phyloP scores from a whole-genome alignment of 1,140 invertebrate genomes.

The Sitodiplosis mosellana region DNA sequence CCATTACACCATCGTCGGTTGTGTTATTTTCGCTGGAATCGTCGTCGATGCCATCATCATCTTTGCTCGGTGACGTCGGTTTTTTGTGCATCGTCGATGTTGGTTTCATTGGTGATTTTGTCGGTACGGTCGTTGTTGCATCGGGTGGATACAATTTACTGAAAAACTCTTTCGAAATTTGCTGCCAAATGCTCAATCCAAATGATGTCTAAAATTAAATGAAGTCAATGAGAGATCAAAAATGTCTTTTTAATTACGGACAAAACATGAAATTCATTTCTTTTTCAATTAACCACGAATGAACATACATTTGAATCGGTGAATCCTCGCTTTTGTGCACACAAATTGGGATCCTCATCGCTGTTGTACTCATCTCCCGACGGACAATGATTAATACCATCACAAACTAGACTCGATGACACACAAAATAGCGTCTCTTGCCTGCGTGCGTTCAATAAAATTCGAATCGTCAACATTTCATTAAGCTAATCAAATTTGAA shows the following conservation, averaged over 20 bases:
- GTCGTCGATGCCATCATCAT: conserved; percentile 6
- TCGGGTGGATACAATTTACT: neutral
- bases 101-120: conserved; percentile 1
- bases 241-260: neutral
- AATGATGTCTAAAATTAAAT: too few species aligned
- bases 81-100: conserved; percentile 1
- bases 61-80: conserved; percentile 2
- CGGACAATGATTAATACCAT: conserved; percentile 38
- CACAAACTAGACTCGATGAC: conserved; percentile 36
- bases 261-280: neutral
- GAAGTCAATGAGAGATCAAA: too few species aligned
- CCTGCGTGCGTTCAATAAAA: too few species aligned
- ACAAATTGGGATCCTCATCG: conserved; percentile 29
- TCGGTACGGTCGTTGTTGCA: neutral
- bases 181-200: neutral
- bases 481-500: neutral
- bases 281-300: neutral
- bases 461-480: neutral
- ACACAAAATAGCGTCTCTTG: conserved; percentile 32
- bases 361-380: conserved; percentile 30
- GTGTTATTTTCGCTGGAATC: conserved; percentile 4
- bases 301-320: neutral
- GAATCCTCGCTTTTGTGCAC: conserved; percentile 9
- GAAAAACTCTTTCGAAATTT: neutral
- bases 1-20: conserved; percentile 1